Percentiles rank a stretch among this genome's conserved stretches.
These are phyloP conservation scores for Podiceps cristatus DNA, from an alignment of 2,113 vertebrate species.

Conservation along the genomic window DNA sequence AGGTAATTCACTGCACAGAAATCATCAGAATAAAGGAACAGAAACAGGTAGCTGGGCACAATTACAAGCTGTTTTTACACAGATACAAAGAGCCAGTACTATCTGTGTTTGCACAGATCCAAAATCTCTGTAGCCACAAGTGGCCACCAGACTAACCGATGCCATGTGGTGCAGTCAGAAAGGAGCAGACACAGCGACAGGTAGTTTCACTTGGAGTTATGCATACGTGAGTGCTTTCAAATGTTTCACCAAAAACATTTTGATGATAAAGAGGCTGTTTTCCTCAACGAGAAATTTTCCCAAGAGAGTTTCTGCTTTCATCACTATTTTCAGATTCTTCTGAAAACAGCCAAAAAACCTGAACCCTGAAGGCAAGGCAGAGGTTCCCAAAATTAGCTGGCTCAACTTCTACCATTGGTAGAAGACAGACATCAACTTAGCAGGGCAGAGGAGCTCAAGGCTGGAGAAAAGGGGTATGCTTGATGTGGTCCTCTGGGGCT, in stretches of 20 bases:
- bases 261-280: neutral
- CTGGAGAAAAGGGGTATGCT: neutral
- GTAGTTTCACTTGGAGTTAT: neutral
- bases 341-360: neutral
- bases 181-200: neutral
- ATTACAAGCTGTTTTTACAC: neutral
- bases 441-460: neutral
- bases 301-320: neutral
- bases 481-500: rapidly evolving
- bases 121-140: neutral
- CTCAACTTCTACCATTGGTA: neutral
- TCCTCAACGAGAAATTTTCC: neutral
- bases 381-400: neutral
- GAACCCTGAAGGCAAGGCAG: neutral
- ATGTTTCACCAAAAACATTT: neutral
- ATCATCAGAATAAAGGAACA: neutral
- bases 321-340: neutral
- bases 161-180: rapidly evolving
- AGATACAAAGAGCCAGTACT: neutral
- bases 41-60: neutral
- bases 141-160: neutral
- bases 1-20: neutral
- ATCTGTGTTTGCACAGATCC: neutral
- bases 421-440: neutral
- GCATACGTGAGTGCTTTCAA: neutral